Evolutionary conservation across 2,113 vertebrate genomes (phyloP), one percentile per base, ranked within the genome.

Genomic region (Carlito syrichta): DNA sequence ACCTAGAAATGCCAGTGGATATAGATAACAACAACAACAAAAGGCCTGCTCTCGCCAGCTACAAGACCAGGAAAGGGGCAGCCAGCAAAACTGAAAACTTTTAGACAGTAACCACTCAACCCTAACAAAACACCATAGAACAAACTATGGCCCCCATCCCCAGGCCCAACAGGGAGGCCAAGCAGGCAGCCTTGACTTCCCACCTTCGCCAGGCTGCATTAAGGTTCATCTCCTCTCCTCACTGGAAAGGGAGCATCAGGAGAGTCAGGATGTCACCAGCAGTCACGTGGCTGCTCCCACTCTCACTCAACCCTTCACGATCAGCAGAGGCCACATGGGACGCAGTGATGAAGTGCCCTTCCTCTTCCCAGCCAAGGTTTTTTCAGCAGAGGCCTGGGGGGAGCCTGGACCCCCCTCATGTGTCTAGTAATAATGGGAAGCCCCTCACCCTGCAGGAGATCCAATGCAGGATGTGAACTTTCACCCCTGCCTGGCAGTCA

Each of bases 361-460:
- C 45, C 66, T 48, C 58, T 35, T 19, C 40, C 23, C n/a, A 23
- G 77, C 48, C 60, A 71, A 2, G 10, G 45, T 66, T 14, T 10
- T 13, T 38, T 19, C 35, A 30, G 7, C 8, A 10, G 68, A 32
- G n/a, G 56, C 54, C 48, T 40, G 11, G 22, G 35, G 27, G 69
- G 40, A 68, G 25, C 50, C 32, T 0, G 2, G 78, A 43, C 32
- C 5, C 3, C 6, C 5, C 3, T 4, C 5, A 73, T 3, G 35
- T 9, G 40, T 68, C 62, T 22, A 32, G 38, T 20, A 45, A 27
- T 19, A 45, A 38, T 32, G 68, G 40, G 77, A 14, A 73, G 43
- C 35, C 27, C 63, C 19, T 38, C 16, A 12, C 5, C 30, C 35
- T 45, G 38, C 27, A n/a, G 50, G 50, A 60, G 20, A n/a, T 27